A percentile compares a stretch with the other conserved stretches of the same genome.
Conservation (phyloP, 2,113 vertebrate genomes). For the Xiphophorus maculatus region DNA sequence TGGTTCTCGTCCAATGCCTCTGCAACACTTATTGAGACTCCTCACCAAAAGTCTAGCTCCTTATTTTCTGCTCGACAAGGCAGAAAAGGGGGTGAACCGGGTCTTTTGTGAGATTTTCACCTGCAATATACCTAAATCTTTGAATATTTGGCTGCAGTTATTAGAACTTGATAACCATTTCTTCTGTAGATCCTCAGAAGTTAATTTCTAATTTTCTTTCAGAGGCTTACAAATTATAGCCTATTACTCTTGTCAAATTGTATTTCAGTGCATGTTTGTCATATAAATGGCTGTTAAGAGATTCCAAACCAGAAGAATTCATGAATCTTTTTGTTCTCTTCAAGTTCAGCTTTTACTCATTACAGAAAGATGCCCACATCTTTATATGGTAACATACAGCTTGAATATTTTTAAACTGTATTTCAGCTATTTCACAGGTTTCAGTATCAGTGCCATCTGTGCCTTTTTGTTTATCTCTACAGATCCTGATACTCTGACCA, state of each 20-base stretch:
- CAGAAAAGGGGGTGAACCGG: background rate
- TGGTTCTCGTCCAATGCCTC: background rate
- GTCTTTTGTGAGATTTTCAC: constrained; percentile 5
- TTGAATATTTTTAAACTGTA: background rate
- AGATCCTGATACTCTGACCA: background rate
- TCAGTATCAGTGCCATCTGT: background rate
- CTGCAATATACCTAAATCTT: background rate
- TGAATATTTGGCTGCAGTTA: constrained; percentile 12
- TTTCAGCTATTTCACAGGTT: background rate
- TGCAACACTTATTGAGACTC: background rate
- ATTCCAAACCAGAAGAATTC: background rate
- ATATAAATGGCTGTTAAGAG: background rate
- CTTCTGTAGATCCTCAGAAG: background rate
- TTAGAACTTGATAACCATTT: background rate
- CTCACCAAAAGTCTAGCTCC: constrained; percentile 1
- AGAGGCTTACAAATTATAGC: background rate
- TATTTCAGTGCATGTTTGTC: background rate
- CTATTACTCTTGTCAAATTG: background rate
- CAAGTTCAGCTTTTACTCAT: background rate
- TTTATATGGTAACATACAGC: background rate
- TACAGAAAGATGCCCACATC: background rate
- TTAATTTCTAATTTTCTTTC: background rate
- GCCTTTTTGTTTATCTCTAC: background rate
- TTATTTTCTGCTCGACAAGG: constrained; percentile 19
- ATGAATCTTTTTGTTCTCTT: background rate